These are phyloP conservation scores for Tridacna crocea DNA, from an alignment of 2,888 invertebrate genomes.

Conservation along the genomic window DNA sequence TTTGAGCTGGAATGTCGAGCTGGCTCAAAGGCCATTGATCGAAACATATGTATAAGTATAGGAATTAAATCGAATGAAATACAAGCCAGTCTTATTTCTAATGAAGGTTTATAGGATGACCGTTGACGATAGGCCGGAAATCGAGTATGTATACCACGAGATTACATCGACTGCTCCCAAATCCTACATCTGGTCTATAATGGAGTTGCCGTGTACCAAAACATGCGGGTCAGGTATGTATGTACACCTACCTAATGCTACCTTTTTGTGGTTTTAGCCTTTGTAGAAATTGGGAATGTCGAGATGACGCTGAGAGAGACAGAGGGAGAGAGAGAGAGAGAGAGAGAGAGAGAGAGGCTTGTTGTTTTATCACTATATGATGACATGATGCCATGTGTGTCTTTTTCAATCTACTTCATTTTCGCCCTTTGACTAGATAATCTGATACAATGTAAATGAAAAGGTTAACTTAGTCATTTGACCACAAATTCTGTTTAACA, in stretches of 20 bases:
- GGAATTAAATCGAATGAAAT: not conserved
- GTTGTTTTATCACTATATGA: too few species aligned
- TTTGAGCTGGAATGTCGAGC: too few species aligned
- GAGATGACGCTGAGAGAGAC: too few species aligned
- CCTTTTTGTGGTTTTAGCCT: not conserved
- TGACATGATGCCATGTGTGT: too few species aligned
- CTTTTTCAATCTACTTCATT: not conserved
- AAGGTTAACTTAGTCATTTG: too few species aligned
- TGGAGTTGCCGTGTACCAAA: not conserved
- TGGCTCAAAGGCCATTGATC: too few species aligned
- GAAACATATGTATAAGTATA: not conserved
- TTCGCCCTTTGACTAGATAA: too few species aligned
- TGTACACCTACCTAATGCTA: not conserved
- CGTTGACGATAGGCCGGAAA: not conserved
- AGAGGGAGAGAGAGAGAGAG: too few species aligned
- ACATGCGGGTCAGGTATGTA: constrained; percentile 12
- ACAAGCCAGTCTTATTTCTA: not conserved
- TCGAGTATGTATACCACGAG: constrained; percentile 2
- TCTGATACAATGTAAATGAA: too few species aligned
- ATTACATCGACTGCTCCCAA: not conserved
- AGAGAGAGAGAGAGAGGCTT: too few species aligned
- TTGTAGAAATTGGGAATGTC: too few species aligned
- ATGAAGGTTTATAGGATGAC: constrained; percentile 2
- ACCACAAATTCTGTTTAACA: too few species aligned
- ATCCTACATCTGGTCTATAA: not conserved